Evolutionary conservation across 2,888 invertebrate genomes (phyloP).

Genomic region (Antitype chi): DNA sequence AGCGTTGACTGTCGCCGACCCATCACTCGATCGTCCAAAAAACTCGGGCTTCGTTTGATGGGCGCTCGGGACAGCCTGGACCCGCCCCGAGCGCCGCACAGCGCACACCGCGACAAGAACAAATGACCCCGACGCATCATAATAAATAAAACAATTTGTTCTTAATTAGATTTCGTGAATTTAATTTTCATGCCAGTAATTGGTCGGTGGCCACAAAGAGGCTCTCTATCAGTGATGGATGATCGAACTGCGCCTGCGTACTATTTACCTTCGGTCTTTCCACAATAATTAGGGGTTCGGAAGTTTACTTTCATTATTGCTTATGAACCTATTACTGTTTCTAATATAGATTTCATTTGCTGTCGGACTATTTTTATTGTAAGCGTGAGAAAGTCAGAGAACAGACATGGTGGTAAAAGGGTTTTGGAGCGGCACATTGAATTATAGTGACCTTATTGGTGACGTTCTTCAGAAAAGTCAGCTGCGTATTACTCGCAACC

Average conservation of each 20-base stretch:
- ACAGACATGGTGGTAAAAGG: neutral
- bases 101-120: constrained; percentile 84
- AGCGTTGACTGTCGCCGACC: constrained; percentile 61
- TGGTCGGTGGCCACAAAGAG: constrained; percentile 90
- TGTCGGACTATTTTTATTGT: constrained; percentile 74
- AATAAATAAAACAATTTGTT: constrained; percentile 91
- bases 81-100: constrained; percentile 87
- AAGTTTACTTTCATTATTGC: constrained; percentile 89
- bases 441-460: neutral
- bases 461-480: too few relatives aligned
- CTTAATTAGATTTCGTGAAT: constrained; percentile 91
- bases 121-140: constrained; percentile 90
- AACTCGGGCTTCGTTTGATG: constrained; percentile 68
- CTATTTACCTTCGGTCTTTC: constrained; percentile 87
- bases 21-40: constrained; percentile 71
- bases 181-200: constrained; percentile 91
- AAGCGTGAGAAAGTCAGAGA: constrained; percentile 68
- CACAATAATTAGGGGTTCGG: constrained; percentile 87
- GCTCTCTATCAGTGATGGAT: constrained; percentile 89
- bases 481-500: too few relatives aligned
- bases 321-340: constrained; percentile 87
- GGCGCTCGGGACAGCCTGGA: constrained; percentile 73
- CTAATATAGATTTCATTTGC: constrained; percentile 87
- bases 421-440: neutral
- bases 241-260: constrained; percentile 87